Percentiles rank a stretch among this genome's conserved stretches.
Evolutionary conservation across 2,888 invertebrate species (phyloP).

Genomic region (Lydus trimaculatus): DNA sequence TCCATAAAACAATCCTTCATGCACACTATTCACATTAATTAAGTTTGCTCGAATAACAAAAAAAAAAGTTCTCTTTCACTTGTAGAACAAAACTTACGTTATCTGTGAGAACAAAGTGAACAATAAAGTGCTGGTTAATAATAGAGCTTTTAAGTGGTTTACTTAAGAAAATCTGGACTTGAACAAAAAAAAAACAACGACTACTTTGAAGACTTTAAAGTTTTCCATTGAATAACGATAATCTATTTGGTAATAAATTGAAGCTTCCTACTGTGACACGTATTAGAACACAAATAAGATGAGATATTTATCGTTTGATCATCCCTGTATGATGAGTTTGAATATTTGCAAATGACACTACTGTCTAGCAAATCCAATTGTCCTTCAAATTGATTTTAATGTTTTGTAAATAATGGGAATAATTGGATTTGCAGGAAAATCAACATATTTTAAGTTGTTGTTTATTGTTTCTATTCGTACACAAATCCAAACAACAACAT

Average conservation of each 20-base stretch:
- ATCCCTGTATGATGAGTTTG: background rate
- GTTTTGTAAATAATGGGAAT: background rate
- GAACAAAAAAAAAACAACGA: background rate
- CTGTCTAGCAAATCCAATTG: background rate
- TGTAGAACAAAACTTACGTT: background rate
- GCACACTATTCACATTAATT: background rate
- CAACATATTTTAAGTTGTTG: background rate
- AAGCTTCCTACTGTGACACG: background rate
- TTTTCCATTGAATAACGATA: background rate
- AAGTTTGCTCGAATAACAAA: background rate
- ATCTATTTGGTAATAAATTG: background rate
- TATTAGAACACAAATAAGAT: background rate
- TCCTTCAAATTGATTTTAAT: background rate
- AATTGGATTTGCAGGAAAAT: background rate
- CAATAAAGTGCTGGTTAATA: background rate
- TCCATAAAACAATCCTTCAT: background rate
- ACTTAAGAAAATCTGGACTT: background rate
- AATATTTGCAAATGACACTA: background rate
- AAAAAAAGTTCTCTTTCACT: background rate
- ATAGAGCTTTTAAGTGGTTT: background rate
- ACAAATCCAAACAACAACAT: slow-evolving; percentile 20
- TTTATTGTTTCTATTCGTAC: background rate
- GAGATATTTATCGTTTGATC: background rate
- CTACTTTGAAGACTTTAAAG: background rate
- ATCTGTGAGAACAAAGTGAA: background rate